phyloP scores from a whole-genome alignment of 1,140 invertebrate species.

The Gryllus bimaculatus region DNA sequence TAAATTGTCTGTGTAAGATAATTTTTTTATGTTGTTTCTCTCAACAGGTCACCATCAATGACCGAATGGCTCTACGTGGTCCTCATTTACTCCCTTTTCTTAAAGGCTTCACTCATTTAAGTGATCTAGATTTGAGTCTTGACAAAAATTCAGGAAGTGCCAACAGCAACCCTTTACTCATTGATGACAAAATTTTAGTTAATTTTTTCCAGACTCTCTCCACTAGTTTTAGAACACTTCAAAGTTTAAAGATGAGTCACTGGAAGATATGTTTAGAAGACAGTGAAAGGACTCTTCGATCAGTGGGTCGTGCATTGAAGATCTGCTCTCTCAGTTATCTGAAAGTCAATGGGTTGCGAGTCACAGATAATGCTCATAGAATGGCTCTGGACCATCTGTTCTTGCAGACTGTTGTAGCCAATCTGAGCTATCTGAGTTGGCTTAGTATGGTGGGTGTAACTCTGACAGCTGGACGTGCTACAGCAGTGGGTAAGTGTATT shows the following conservation, averaged over 20 bases:
- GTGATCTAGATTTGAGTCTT: slow-evolving; percentile 40
- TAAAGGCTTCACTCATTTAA: slow-evolving; percentile 38
- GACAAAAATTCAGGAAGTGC: slow-evolving; percentile 31
- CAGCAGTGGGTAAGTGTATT: slow-evolving; percentile 36
- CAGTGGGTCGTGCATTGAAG: slow-evolving; percentile 35
- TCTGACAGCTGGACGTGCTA: slow-evolving; percentile 33
- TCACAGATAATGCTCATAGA: slow-evolving; percentile 34
- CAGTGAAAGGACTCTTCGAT: slow-evolving; percentile 35
- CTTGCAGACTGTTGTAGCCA: slow-evolving; percentile 34
- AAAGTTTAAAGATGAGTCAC: slow-evolving; percentile 36
- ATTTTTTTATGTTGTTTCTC: not conserved
- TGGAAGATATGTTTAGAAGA: slow-evolving; percentile 38
- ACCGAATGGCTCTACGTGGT: slow-evolving; percentile 38
- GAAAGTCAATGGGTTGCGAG: slow-evolving; percentile 33
- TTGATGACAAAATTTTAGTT: slow-evolving; percentile 38
- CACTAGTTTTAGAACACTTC: slow-evolving; percentile 33
- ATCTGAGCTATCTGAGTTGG: slow-evolving; percentile 36
- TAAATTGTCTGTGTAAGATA: not conserved
- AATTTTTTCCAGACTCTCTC: slow-evolving; percentile 37
- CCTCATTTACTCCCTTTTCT: slow-evolving; percentile 41
- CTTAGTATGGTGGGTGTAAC: slow-evolving; percentile 36
- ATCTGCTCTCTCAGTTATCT: slow-evolving; percentile 34
- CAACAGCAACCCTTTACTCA: slow-evolving; percentile 34
- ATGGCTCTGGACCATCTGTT: slow-evolving; percentile 35
- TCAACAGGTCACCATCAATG: slow-evolving; percentile 38